Evolutionary conservation across 1,140 invertebrate species (phyloP).

Genomic region (Galendromus occidentalis): DNA sequence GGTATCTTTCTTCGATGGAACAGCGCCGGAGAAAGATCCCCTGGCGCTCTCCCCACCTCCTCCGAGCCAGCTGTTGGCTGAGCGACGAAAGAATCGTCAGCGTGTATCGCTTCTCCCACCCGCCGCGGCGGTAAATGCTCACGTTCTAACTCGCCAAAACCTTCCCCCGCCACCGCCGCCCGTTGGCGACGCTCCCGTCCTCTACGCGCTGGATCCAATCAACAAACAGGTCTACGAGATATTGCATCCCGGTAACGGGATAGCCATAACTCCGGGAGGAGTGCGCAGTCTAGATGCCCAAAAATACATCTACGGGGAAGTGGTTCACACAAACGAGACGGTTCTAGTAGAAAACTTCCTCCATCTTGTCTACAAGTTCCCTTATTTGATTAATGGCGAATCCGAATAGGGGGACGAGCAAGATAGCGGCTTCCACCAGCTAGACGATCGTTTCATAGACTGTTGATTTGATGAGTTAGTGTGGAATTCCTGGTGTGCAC

Average conservation of each 20-base stretch:
- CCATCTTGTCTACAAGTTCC: not conserved
- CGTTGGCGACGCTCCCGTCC: not conserved
- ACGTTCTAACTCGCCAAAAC: not conserved
- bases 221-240: not conserved
- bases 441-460: not conserved
- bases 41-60: constrained; percentile 1
- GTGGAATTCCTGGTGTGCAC: too few species aligned
- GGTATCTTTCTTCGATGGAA: constrained; percentile 7
- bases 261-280: constrained; percentile 3
- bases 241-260: not conserved
- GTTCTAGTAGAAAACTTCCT: constrained; percentile 6
- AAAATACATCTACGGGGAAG: constrained; percentile 6
- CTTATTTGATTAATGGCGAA: constrained; percentile 6
- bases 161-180: not conserved
- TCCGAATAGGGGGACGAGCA: not conserved
- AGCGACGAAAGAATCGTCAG: not conserved
- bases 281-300: not conserved
- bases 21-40: not conserved
- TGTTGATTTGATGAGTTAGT: not conserved
- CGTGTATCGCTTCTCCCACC: not conserved
- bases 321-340: not conserved
- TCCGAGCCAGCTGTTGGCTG: not conserved
- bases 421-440: not conserved
- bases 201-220: not conserved
- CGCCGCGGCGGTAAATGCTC: not conserved